Percentiles rank a stretch among this genome's conserved stretches.
phyloP scores from a whole-genome alignment of 2,113 vertebrate species.

The Sinocyclocheilus grahami region DNA sequence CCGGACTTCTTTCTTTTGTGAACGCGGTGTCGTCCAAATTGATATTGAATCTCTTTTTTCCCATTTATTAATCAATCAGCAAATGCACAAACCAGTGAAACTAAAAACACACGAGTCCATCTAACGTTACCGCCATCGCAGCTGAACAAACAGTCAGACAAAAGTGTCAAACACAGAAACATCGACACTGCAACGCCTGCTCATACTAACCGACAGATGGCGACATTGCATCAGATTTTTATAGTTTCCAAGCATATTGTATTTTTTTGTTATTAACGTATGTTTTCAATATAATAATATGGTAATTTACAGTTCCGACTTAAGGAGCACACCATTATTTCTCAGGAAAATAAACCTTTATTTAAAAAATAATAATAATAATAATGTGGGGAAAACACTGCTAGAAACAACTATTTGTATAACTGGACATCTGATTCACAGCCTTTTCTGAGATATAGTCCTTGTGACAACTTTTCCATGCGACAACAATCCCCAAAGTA shows the following conservation, averaged over 20 bases:
- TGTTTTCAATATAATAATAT: neutral
- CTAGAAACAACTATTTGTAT: neutral
- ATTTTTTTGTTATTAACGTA: no score
- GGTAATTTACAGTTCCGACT: neutral
- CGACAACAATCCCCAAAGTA: neutral
- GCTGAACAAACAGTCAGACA: neutral
- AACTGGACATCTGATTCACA: neutral
- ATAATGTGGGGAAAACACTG: neutral
- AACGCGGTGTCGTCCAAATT: constrained; percentile 75
- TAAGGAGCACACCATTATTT: neutral
- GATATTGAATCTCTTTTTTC: constrained; percentile 76
- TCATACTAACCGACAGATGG: neutral
- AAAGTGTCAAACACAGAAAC: neutral
- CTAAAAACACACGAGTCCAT: neutral
- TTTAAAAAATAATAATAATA: no score
- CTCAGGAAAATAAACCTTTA: neutral
- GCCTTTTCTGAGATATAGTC: neutral
- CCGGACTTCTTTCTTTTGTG: constrained; percentile 70
- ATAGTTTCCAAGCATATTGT: neutral
- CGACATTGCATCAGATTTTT: neutral
- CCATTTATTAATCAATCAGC: constrained; percentile 49
- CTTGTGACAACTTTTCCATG: neutral
- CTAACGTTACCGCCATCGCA: neutral
- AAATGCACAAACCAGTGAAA: neutral
- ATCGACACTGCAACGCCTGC: neutral